These are phyloP conservation scores for Micromesistius poutassou DNA, from an alignment of 2,797 vertebrate species.

Conservation along the genomic window DNA sequence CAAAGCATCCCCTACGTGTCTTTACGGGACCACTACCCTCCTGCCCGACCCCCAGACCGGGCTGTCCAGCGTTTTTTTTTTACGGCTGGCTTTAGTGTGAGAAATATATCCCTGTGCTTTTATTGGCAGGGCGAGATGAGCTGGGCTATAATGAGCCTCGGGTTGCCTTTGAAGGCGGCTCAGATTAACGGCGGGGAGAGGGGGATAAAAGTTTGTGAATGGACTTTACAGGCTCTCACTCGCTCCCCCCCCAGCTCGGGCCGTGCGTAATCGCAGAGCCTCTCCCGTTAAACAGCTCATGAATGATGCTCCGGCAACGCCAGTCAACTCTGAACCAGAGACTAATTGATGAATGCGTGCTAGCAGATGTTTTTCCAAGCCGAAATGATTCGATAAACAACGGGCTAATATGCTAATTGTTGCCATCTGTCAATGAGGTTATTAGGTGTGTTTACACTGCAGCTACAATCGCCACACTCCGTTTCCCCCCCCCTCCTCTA, in stretches of 20 bases:
- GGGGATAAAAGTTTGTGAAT: constrained; percentile 49
- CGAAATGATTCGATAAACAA: constrained; percentile 76
- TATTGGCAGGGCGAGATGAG: constrained; percentile 58
- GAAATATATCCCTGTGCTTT: constrained; percentile 56
- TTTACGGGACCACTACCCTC: constrained; percentile 31
- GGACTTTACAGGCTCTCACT: constrained; percentile 50
- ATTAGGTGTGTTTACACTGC: constrained; percentile 58
- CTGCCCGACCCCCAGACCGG: constrained; percentile 37
- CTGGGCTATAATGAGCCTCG: constrained; percentile 61
- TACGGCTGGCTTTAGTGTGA: constrained; percentile 50
- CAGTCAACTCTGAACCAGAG: constrained; percentile 67
- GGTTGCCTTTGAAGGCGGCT: constrained; percentile 62
- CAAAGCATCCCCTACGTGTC: constrained; percentile 36
- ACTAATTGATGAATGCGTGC: constrained; percentile 69
- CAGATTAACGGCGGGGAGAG: constrained; percentile 50
- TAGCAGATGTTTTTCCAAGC: constrained; percentile 73
- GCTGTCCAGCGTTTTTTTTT: constrained; percentile 60
- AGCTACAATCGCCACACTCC: constrained; percentile 67
- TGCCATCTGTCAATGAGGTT: constrained; percentile 66
- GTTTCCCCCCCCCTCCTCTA: constrained; percentile 51
- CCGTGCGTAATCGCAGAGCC: constrained; percentile 52
- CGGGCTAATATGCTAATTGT: constrained; percentile 76
- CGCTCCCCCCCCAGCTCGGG: constrained; percentile 29
- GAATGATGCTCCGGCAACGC: constrained; percentile 69
- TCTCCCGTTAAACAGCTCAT: constrained; percentile 64